Conservation (phyloP, 1,140 invertebrate genomes). For the Akabosia matsudoensis region DNA sequence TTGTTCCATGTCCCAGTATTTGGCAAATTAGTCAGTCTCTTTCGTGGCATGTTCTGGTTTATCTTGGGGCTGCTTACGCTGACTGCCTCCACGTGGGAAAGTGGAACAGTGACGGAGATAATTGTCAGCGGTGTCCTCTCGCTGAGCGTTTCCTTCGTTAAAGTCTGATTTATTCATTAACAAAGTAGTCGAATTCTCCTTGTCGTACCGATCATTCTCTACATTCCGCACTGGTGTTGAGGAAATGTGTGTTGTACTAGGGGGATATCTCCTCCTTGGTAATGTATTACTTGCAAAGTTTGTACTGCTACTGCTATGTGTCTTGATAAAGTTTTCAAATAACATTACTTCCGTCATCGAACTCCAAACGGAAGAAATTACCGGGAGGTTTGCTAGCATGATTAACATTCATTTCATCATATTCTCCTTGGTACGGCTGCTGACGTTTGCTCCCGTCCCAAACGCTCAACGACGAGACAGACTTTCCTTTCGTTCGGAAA, state of each 20-base stretch:
- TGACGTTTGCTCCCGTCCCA: background rate
- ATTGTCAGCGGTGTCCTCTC: background rate
- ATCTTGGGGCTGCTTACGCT: background rate
- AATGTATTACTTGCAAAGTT: background rate
- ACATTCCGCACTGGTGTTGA: background rate
- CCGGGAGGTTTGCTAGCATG: background rate
- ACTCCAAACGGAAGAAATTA: constrained; percentile 11
- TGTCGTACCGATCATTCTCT: background rate
- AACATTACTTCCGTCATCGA: constrained; percentile 11
- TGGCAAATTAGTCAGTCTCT: constrained; percentile 18
- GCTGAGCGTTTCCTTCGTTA: background rate
- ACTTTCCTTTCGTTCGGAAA: background rate
- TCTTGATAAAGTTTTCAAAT: constrained; percentile 14
- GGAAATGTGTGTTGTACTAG: background rate
- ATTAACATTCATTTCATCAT: no score
- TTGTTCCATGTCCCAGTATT: background rate
- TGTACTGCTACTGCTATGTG: constrained; percentile 3
- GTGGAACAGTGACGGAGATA: constrained; percentile 23
- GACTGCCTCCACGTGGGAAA: constrained; percentile 5
- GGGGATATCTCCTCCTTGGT: constrained; percentile 2
- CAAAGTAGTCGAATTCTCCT: background rate
- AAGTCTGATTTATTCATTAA: constrained; percentile 12
- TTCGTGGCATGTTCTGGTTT: background rate
- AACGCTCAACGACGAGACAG: background rate
- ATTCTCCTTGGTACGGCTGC: background rate